phyloP scores from a whole-genome alignment of 92 coral and sea anemone genomes.

The Actinostola sp. region DNA sequence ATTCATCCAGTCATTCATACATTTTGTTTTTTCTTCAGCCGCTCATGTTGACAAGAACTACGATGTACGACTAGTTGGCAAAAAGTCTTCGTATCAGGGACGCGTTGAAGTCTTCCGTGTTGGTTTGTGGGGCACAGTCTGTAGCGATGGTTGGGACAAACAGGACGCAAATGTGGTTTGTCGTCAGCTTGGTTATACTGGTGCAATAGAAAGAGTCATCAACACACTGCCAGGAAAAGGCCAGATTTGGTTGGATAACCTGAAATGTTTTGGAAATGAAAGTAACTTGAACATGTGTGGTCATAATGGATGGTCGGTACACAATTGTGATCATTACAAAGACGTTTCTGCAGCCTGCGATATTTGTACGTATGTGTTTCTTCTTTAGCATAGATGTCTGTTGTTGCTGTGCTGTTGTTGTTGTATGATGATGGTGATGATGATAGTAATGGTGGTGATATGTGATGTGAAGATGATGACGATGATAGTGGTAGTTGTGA shows the following conservation, averaged over 20 bases:
- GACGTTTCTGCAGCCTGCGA: slow-evolving; percentile 71
- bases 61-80: slow-evolving; percentile 76
- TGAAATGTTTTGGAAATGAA: slow-evolving; percentile 74
- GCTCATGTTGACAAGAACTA: slow-evolving; percentile 76
- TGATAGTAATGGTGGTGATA: not conserved
- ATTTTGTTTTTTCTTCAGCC: slow-evolving; percentile 24
- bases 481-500: too few relatives aligned
- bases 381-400: too few relatives aligned
- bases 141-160: slow-evolving; percentile 72
- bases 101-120: slow-evolving; percentile 86
- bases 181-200: slow-evolving; percentile 69
- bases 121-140: slow-evolving; percentile 87
- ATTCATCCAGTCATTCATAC: too few relatives aligned
- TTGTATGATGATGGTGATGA: not conserved
- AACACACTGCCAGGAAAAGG: slow-evolving; percentile 73
- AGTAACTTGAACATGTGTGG: slow-evolving; percentile 64
- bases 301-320: slow-evolving; percentile 88
- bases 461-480: too few relatives aligned
- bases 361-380: slow-evolving; percentile 28
- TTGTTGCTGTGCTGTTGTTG: too few relatives aligned
- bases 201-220: not conserved
- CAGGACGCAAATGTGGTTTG: slow-evolving; percentile 78
- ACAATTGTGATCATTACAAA: slow-evolving; percentile 66
- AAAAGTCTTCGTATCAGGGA: slow-evolving; percentile 64
- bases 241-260: slow-evolving; percentile 77